Evolutionary conservation across 2,797 vertebrate genomes (phyloP).

Genomic region (Neoniphon sammara): DNA sequence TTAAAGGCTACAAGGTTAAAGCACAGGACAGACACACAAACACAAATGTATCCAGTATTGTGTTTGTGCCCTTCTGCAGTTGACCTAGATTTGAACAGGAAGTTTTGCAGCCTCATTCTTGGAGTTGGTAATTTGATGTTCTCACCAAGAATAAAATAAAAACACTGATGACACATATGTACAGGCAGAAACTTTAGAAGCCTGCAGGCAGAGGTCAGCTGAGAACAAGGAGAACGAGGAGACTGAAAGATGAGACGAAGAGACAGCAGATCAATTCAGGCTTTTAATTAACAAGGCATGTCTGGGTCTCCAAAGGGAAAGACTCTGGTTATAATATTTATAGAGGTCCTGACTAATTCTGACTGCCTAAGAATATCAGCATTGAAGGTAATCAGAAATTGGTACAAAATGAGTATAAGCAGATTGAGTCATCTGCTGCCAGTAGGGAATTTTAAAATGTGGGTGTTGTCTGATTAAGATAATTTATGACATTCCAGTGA

Average conservation of each 20-base stretch:
- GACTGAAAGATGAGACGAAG: background rate
- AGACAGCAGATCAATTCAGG: constrained; percentile 15
- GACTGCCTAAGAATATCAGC: too few species aligned
- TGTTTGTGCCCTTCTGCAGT: background rate
- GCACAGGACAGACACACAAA: background rate
- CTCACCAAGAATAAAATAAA: background rate
- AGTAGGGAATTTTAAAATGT: background rate
- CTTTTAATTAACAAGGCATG: constrained; percentile 22
- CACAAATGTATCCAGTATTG: background rate
- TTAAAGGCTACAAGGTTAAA: background rate
- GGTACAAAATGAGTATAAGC: too few species aligned
- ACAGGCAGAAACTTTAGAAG: too few species aligned
- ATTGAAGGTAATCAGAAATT: too few species aligned
- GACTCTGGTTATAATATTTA: too few species aligned
- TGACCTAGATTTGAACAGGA: constrained; percentile 22
- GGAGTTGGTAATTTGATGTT: background rate
- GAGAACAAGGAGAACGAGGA: too few species aligned
- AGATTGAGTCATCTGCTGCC: background rate
- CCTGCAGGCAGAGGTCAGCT: too few species aligned
- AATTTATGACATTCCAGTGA: background rate
- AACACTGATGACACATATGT: background rate
- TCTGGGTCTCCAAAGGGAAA: background rate
- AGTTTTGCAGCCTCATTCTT: background rate
- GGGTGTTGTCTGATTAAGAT: background rate
- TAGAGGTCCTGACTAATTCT: background rate